phyloP scores from a whole-genome alignment of 2,888 invertebrate species.

The Nymphalis polychloros region DNA sequence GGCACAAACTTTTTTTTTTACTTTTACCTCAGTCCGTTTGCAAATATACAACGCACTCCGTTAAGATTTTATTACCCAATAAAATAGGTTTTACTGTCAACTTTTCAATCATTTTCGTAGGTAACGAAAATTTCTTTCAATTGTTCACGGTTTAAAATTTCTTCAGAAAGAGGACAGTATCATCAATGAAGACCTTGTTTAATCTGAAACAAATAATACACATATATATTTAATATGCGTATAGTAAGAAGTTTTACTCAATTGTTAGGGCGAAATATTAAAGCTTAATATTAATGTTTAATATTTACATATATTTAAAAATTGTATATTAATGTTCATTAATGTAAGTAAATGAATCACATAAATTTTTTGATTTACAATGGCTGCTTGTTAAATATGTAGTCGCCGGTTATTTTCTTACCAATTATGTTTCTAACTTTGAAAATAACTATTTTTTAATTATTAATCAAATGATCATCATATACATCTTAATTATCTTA shows the following conservation, averaged over 20 bases:
- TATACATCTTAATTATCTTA: too few relatives aligned
- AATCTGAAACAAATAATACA: constrained; percentile 1
- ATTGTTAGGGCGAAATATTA: too few relatives aligned
- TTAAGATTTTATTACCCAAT: constrained; percentile 1
- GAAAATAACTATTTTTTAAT: too few relatives aligned
- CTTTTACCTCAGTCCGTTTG: constrained; percentile 45
- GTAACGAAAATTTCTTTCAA: not conserved
- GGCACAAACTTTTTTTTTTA: constrained; percentile 48
- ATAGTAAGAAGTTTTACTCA: not conserved
- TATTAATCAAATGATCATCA: too few relatives aligned
- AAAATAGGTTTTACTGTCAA: not conserved
- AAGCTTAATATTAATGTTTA: too few relatives aligned
- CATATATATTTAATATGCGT: not conserved
- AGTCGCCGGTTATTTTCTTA: too few relatives aligned
- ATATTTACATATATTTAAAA: too few relatives aligned
- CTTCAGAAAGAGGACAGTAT: constrained; percentile 3
- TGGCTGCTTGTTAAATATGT: too few relatives aligned
- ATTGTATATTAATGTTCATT: too few relatives aligned
- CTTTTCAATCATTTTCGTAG: not conserved
- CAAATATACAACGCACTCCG: constrained; percentile 9
- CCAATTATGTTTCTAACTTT: too few relatives aligned
- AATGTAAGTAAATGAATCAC: too few relatives aligned
- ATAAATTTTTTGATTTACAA: too few relatives aligned
- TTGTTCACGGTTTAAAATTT: not conserved
- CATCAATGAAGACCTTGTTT: not conserved